A percentile compares a stretch with the other conserved stretches of the same genome.
Evolutionary conservation across 2,797 vertebrate genomes (phyloP).

Genomic region (Coilia nasus): DNA sequence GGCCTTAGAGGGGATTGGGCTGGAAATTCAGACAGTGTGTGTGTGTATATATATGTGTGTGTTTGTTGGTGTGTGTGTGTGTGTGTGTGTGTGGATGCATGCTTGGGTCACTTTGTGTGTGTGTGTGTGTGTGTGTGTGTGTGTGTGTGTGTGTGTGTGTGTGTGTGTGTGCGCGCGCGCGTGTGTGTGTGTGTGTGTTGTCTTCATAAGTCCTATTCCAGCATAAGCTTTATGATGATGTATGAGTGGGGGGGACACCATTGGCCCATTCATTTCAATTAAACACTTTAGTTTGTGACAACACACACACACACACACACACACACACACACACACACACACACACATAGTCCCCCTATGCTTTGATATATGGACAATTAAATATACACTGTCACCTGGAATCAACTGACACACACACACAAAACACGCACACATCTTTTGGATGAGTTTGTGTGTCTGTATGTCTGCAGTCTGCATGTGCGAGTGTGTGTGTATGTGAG

Average conservation of each 20-base stretch:
- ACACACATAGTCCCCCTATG: slow-evolving; percentile 67
- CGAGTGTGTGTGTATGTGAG: too few species aligned
- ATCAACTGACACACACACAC: slow-evolving; percentile 55
- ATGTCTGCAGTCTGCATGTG: too few species aligned
- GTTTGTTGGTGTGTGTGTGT: neutral
- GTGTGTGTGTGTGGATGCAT: neutral
- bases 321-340: too few species aligned
- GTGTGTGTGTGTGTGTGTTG: too few species aligned
- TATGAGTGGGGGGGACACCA: slow-evolving; percentile 54
- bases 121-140: neutral
- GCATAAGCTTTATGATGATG: too few species aligned
- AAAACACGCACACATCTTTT: too few species aligned
- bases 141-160: neutral
- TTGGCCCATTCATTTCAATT: slow-evolving; percentile 84
- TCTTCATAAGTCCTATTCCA: too few species aligned
- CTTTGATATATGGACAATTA: slow-evolving; percentile 80
- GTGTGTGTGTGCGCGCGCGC: neutral
- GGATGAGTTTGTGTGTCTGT: too few species aligned
- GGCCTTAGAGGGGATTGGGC: too few species aligned
- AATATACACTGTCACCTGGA: slow-evolving; percentile 68
- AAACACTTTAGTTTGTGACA: slow-evolving; percentile 83
- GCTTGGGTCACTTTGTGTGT: neutral
- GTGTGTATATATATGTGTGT: neutral
- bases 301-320: slow-evolving; percentile 71
- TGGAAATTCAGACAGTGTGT: too few species aligned